Conservation (phyloP, 2,888 invertebrate genomes). For the Acronicta leporina region DNA sequence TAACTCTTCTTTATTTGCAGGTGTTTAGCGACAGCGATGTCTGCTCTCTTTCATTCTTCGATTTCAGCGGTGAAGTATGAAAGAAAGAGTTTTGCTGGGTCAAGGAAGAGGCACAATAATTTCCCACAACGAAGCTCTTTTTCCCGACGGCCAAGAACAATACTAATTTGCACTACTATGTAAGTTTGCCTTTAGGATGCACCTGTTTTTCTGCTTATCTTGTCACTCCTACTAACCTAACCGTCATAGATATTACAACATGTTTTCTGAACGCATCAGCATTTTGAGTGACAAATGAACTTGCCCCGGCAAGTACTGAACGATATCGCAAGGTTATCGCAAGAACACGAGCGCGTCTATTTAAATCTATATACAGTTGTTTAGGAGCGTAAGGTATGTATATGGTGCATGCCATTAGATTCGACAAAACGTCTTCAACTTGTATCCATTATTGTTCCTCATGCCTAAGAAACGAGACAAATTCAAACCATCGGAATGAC, state of each 20-base stretch:
- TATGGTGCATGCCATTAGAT: slow-evolving; percentile 13
- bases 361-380: slow-evolving; percentile 45
- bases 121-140: no score
- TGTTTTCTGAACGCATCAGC: slow-evolving; percentile 22
- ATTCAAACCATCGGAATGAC: slow-evolving; percentile 8
- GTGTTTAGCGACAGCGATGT: no score
- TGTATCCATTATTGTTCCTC: background rate
- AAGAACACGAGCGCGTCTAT: slow-evolving; percentile 48
- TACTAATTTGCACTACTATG: no score
- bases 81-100: no score
- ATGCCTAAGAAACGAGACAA: no score
- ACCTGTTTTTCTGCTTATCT: background rate
- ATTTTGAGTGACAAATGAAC: slow-evolving; percentile 49
- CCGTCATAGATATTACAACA: slow-evolving; percentile 12
- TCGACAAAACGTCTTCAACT: background rate
- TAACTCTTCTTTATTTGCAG: no score
- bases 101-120: no score
- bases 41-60: no score
- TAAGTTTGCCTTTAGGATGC: background rate
- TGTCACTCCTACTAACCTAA: background rate
- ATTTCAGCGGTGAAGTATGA: no score
- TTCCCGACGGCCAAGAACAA: no score
- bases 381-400: slow-evolving; percentile 41
- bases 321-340: slow-evolving; percentile 55
- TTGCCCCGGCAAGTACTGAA: slow-evolving; percentile 50